Base-by-base conservation (phyloP, 2,113 vertebrate species). In the Taxidea taxus region DNA sequence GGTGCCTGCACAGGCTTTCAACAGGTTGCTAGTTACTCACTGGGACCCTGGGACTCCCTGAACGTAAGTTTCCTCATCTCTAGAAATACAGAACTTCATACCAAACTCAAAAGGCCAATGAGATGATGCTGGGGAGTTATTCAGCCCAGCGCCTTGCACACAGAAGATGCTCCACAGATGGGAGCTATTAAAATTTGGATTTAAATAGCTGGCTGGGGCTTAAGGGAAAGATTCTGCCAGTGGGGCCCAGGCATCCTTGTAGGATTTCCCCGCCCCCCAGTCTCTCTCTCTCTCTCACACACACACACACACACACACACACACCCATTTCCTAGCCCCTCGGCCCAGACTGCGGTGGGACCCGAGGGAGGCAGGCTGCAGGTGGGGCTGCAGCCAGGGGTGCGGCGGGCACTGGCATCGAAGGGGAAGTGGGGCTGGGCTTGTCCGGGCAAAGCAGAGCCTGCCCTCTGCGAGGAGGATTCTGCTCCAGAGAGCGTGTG, bases 371-470 rank as follows among this genome's bases (percentile, higher is more conserved):
- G 47, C 83, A 11, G 3, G 66, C 15, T 1, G 9, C 58, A 78
- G 82, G 70, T 42, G 70, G 51, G 47, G 84, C 96, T 74, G 64
- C 44, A 68, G 74, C 49, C 27, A 37, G 88, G 96, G 83, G 78
- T 0, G 1, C 23, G 85, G 1, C 23, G 85, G 82, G 78, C 12
- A 18, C 31, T 21, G 20, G 91, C 14, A 42, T 80, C 0, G 2
- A 34, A 39, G 90, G 64, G 82, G 77, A 49, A 31, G 62, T 74
- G n/a, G 31, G 56, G 72, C 81, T 7, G 37, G 97, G 77, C 97
- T 42, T 96, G 97, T 89, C 97, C 4, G 85, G 96, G 92, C 97
- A 97, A 20, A 95, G 85, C 87, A 16, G 75, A 58, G 97, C 86
- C 66, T 94, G 96, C 92, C 62, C 64, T 94, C 88, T 0, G 25